Base-by-base conservation (phyloP, 2,888 invertebrate species). In the Ceriagrion tenellum region DNA sequence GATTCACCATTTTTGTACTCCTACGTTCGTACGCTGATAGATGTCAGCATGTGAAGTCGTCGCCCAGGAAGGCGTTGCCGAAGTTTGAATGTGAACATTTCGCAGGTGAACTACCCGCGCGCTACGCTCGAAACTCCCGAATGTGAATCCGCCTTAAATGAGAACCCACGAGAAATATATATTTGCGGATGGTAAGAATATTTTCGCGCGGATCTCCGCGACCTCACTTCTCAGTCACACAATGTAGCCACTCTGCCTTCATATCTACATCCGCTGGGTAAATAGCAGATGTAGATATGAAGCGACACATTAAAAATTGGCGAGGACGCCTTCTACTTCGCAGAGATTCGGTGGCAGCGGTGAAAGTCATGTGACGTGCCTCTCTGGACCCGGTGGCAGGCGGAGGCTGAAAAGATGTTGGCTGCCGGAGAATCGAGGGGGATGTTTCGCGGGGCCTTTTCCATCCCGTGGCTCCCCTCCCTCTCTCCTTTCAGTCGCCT, bases 281-380 rank as follows among this genome's bases (percentile, higher is more conserved):
- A 81, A 81, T 81, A 30, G 81, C 16, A 81, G 81, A 81, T 81
- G 69, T 69, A 69, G 69, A 69, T 69, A 69, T 69, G 81, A 26
- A 10, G 35, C 12, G 10, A 16, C 13, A 18, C 81, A 81, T 81
- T 81, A 81, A 81, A 81, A 81, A 81, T 81, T 81, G 16, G 81
- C 35, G 81, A 81, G 81, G 81, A 35, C 35, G 30, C 81, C 81
- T 81, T 23, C 69, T 56, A 8, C 56, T 20, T 13, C n/a, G 69
- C 69, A 10, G 30, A n/a, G 81, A 81, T 35, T 35, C 35, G 47
- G 47, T 35, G 35, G 30, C 74, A 23, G 23, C 8, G 74, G 81
- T 81, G 81, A 81, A 81, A 81, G 81, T 81, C 81, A 35, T 0
- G n/a, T 81, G 13, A 10, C 69, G 59, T 20, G 26, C 69, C 69